Base-by-base conservation (phyloP, 2,797 vertebrate genomes). In the Lepilemur septentrionalis region DNA sequence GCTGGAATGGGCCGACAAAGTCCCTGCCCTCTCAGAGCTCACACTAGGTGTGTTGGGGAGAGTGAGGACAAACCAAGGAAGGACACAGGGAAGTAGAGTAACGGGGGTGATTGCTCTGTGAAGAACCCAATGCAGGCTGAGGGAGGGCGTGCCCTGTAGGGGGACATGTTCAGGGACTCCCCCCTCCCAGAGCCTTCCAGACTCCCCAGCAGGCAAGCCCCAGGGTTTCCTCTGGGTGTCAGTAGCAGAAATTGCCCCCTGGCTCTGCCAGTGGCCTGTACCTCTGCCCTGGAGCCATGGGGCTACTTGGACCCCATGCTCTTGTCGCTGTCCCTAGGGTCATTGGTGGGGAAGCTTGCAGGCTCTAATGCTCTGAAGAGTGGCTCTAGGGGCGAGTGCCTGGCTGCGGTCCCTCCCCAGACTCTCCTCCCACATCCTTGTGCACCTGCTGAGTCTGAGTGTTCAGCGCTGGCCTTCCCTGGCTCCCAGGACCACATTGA, bases 91-190 rank as follows among this genome's bases (percentile, higher is more conserved):
- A 22, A 28, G 20, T 5, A 17, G 22, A 22, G 38, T 22, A 10
- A 32, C 0, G 1, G 57, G 22, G 2, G n/a, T 2, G 2, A 18
- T 6, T 7, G 35, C 0, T 1, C 48, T 3, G 0, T 4, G 30
- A 22, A 35, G 23, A 61, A 5, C 43, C 7, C 0, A 7, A 3
- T 2, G 4, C 0, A 43, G 63, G 15, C 41, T 13, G 11, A 5
- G 2, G 20, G 22, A 4, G 52, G 52, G 35, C 2, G 1, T 10
- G 3, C 35, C 43, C 46, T 48, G 17, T 7, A 1, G 7, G 12
- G 23, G 12, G 2, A 35, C 20, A 46, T 20, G 25, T 6, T 0
- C 2, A n/a, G 22, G 23, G 30, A 65, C 46, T 22, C 17, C 11
- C 22, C 8, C 17, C 17, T 20, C 7, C 25, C 0, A 5, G 52